phyloP scores from a whole-genome alignment of 2,888 invertebrate genomes.

The Amaurobius ferox region DNA sequence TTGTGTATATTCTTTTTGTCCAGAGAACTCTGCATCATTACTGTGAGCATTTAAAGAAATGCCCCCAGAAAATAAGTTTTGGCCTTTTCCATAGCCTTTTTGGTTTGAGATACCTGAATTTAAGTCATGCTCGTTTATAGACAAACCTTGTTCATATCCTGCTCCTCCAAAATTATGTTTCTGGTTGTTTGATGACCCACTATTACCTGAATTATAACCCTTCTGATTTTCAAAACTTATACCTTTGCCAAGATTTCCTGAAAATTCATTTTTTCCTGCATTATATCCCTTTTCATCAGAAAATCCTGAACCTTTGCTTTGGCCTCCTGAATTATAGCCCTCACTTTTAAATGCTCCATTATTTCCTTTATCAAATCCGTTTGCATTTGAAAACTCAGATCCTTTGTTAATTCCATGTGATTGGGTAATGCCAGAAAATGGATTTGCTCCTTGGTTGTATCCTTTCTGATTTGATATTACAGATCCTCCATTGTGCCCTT shows the following conservation, averaged over 20 bases:
- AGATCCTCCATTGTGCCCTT: background rate
- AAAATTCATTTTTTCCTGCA: background rate
- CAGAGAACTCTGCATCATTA: background rate
- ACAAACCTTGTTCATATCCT: background rate
- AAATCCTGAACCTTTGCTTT: background rate
- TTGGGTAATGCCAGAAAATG: too few species aligned
- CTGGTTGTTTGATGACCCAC: background rate
- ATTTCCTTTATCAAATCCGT: background rate
- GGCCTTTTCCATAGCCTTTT: background rate
- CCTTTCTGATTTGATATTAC: background rate
- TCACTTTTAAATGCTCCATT: background rate
- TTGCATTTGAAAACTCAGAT: background rate
- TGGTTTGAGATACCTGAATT: background rate
- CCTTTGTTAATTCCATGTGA: background rate
- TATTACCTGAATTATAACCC: background rate
- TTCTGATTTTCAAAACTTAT: background rate
- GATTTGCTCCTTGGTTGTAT: background rate
- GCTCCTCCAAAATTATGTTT: background rate
- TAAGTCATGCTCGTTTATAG: background rate
- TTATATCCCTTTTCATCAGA: background rate
- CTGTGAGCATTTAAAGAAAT: background rate
- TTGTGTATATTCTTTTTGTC: background rate
- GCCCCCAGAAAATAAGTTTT: background rate
- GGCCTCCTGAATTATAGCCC: background rate
- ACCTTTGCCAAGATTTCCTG: background rate